Evolutionary conservation across 2,888 invertebrate genomes (phyloP).

Genomic region (Ischnura elegans): DNA sequence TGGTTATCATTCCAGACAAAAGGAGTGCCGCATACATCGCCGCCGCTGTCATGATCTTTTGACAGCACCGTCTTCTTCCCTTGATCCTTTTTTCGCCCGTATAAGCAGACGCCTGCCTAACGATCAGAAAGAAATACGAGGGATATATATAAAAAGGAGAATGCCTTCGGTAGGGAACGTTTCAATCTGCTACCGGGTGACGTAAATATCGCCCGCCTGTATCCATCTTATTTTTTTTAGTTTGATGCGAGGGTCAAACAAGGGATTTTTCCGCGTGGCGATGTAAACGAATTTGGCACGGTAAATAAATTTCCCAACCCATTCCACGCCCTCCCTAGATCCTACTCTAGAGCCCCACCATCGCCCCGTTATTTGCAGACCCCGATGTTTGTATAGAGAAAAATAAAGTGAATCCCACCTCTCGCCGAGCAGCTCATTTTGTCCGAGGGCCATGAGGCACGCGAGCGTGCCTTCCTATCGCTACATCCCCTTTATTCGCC

Average conservation of each 20-base stretch:
- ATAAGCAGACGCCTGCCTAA: no score
- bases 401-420: not conserved
- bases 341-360: not conserved
- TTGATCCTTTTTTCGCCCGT: not conserved
- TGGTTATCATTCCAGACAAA: not conserved
- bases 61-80: not conserved
- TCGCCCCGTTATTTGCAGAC: not conserved
- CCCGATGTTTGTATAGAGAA: not conserved
- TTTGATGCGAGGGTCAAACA: not conserved
- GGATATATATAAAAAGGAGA: not conserved
- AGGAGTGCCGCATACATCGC: not conserved
- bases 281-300: not conserved
- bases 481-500: not conserved
- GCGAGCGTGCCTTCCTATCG: not conserved
- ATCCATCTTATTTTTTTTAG: not conserved
- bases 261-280: not conserved
- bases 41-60: not conserved
- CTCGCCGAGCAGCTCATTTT: not conserved
- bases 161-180: not conserved
- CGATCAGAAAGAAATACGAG: no score
- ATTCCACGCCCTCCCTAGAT: no score
- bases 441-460: not conserved
- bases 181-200: not conserved
- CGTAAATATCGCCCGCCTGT: constrained; percentile 1
- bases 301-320: not conserved